phyloP scores from a whole-genome alignment of 1,140 invertebrate genomes.

The Euwallacea fornicatus region DNA sequence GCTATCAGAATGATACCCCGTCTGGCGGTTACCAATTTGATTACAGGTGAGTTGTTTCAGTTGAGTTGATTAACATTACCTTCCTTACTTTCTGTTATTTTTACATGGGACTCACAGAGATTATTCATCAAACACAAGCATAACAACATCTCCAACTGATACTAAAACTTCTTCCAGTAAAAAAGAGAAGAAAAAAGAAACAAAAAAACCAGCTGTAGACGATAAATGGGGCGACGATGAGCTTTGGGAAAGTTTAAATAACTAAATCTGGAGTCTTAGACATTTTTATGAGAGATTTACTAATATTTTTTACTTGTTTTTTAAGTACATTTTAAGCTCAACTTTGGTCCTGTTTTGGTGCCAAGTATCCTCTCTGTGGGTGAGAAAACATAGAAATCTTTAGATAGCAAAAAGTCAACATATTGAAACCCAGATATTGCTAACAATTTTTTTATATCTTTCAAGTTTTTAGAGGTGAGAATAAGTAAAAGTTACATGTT shows the following conservation, averaged over 20 bases:
- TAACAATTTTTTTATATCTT: too few relatives aligned
- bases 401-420: too few relatives aligned
- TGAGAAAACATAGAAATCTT: too few relatives aligned
- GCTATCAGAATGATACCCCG: slow-evolving; percentile 48
- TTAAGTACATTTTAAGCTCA: too few relatives aligned
- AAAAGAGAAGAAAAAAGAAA: slow-evolving; percentile 44
- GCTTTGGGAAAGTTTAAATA: slow-evolving; percentile 55
- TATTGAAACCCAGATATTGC: too few relatives aligned
- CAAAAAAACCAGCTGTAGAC: slow-evolving; percentile 43
- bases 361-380: too few relatives aligned
- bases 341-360: too few relatives aligned
- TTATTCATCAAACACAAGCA: slow-evolving; percentile 36
- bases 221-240: slow-evolving; percentile 55
- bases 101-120: slow-evolving; percentile 10
- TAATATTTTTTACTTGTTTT: too few relatives aligned
- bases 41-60: slow-evolving; percentile 19
- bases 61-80: neutral
- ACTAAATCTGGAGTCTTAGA: slow-evolving; percentile 34
- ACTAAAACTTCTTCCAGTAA: slow-evolving; percentile 35
- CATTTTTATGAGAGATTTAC: too few relatives aligned
- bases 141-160: slow-evolving; percentile 42
- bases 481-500: too few relatives aligned
- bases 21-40: slow-evolving; percentile 45
- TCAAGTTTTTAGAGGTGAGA: too few relatives aligned
- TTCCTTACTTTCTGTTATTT: too few relatives aligned